Conservation (phyloP, 2,797 vertebrate species). For the Coendou prehensilis region DNA sequence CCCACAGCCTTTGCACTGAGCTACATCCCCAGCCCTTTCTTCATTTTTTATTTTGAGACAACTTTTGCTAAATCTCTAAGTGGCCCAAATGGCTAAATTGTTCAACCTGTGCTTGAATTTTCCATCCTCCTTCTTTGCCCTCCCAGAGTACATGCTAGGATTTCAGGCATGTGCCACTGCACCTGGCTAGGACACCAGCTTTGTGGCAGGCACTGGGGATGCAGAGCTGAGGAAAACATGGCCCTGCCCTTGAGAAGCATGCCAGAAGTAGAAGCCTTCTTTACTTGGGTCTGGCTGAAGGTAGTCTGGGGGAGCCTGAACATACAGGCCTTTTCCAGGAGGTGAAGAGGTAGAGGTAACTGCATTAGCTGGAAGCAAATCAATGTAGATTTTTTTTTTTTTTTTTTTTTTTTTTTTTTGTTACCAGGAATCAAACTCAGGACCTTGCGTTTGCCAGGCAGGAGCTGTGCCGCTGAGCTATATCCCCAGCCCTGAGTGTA, state of each 20-base stretch:
- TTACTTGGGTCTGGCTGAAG: not conserved
- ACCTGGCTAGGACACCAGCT: not conserved
- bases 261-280: not conserved
- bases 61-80: not conserved
- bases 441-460: too few relatives aligned
- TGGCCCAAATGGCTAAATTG: not conserved
- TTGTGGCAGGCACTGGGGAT: not conserved
- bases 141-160: not conserved
- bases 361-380: conserved; percentile 54
- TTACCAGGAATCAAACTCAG: too few relatives aligned
- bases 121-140: not conserved
- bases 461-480: too few relatives aligned
- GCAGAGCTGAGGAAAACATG: not conserved
- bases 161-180: not conserved
- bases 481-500: not conserved
- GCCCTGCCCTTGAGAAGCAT: not conserved
- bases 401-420: too few relatives aligned
- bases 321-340: conserved; percentile 4
- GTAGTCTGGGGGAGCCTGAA: not conserved
- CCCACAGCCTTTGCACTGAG: not conserved
- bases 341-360: not conserved
- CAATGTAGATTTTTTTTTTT: too few relatives aligned
- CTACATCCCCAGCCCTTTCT: not conserved
- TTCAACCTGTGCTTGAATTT: not conserved
- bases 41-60: not conserved